A percentile compares a stretch with the other conserved stretches of the same genome.
Conservation (phyloP, 1,140 invertebrate species). For the Adoxophyes honmai region DNA sequence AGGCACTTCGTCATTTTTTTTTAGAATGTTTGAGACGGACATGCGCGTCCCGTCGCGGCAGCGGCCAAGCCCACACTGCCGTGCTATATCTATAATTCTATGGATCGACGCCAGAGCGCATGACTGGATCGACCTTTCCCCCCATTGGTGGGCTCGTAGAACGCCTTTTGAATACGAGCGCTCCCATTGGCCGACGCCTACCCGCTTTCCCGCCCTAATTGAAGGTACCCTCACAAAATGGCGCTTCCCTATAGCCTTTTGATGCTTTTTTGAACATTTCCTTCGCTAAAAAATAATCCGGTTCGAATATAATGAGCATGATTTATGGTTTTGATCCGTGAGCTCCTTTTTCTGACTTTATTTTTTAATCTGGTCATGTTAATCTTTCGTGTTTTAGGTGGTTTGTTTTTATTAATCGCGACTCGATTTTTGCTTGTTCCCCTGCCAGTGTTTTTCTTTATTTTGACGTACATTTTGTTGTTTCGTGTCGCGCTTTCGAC, state of each 20-base stretch:
- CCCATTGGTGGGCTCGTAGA: conserved; percentile 50
- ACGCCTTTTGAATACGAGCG: conserved; percentile 54
- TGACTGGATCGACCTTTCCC: conserved; percentile 44
- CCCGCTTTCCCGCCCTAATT: conserved; percentile 64
- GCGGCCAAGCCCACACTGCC: conserved; percentile 70
- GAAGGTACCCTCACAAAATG: conserved; percentile 67
- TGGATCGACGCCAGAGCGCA: conserved; percentile 72
- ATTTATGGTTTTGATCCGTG: conserved; percentile 72
- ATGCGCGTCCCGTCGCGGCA: conserved; percentile 52
- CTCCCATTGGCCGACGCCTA: conserved; percentile 46
- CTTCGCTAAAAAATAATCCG: conserved; percentile 75
- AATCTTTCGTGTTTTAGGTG: conserved; percentile 60
- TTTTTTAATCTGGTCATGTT: conserved; percentile 65
- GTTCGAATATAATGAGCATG: conserved; percentile 76
- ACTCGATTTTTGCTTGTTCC: conserved; percentile 37
- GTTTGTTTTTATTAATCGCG: conserved; percentile 52
- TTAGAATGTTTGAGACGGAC: conserved; percentile 37
- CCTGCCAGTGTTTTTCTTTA: conserved; percentile 9
- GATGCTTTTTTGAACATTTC: conserved; percentile 75
- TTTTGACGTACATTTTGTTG: conserved; percentile 1
- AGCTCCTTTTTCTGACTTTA: conserved; percentile 46
- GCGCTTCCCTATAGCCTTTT: conserved; percentile 71
- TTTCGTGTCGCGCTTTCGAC: neutral
- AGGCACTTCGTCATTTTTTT: conserved; percentile 68
- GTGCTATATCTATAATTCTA: conserved; percentile 71